Conservation (phyloP, 1,140 invertebrate genomes). For the Aphelinus atriplicis region DNA sequence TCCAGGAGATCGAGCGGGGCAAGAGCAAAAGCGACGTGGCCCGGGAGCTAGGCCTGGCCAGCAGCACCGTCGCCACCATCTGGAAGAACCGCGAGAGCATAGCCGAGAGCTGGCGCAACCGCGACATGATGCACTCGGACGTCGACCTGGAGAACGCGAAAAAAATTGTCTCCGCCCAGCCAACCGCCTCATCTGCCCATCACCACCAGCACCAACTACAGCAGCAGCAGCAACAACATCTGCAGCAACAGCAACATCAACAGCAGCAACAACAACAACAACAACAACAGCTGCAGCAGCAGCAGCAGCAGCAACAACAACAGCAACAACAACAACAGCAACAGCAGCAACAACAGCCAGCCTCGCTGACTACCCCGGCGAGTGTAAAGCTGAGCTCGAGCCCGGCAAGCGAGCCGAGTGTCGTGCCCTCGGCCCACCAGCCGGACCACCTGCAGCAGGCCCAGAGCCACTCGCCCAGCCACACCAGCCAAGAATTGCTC, state of each 20-base stretch:
- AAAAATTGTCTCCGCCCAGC: constrained; percentile 46
- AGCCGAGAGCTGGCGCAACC: constrained; percentile 64
- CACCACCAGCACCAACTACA: constrained; percentile 13
- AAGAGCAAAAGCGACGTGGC: constrained; percentile 72
- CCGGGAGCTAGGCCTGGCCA: constrained; percentile 68
- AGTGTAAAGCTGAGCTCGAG: constrained; percentile 36
- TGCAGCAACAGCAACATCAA: background rate
- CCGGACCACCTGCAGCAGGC: constrained; percentile 57
- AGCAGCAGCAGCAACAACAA: constrained; percentile 19
- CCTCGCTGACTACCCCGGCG: constrained; percentile 40
- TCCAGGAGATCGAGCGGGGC: constrained; percentile 70
- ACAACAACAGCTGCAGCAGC: constrained; percentile 26
- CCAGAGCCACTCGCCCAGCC: constrained; percentile 60
- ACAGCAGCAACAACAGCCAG: constrained; percentile 21
- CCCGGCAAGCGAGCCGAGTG: constrained; percentile 44
- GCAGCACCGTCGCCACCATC: constrained; percentile 70
- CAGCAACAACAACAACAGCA: constrained; percentile 19
- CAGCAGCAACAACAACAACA: constrained; percentile 4
- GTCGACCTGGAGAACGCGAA: constrained; percentile 48
- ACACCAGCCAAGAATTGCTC: constrained; percentile 64
- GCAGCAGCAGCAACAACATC: background rate
- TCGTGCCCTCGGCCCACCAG: constrained; percentile 43
- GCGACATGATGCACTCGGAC: constrained; percentile 62
- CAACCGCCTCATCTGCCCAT: constrained; percentile 31
- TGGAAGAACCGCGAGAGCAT: constrained; percentile 71